Evolutionary conservation across 2,888 invertebrate species (phyloP), one percentile per base, ranked within the genome.

Genomic region (Drosophila buzzatii): DNA sequence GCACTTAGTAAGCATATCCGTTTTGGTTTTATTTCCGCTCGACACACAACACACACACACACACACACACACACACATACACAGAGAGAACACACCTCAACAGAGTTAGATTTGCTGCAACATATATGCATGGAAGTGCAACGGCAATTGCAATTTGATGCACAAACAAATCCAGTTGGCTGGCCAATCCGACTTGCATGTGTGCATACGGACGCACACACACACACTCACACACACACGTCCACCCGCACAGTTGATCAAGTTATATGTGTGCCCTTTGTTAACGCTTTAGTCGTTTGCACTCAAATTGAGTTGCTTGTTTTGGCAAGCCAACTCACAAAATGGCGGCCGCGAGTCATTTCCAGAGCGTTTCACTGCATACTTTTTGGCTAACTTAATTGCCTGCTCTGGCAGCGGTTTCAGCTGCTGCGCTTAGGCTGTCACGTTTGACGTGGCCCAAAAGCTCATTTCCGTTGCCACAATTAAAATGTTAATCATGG

Each of bases 1-100:
- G 84, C 81, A 81, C 86, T 86, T 84, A 82, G 89, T 74, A 82
- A 86, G 89, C 84, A 89, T 86, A 86, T 87, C 87, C 86, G 89
- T 77, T 89, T 86, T 81, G 79, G 81, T 89, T 87, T 87, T 89
- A 88, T 87, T 86, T 89, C 89, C 86, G 84, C 65, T 81, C 49
- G 41, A 59, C 71, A 74, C 66, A 71, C 64, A 74, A 49, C 42
- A 20, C 33, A 56, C 59, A 66, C 57, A 55, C 53, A 51, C 23
- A 52, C 41, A 51, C 33, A 57, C 53, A 45, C 37, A 37, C 37
- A 3, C 23, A 23, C 27, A 55, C 61, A 66, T 57, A 52, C 53
- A 52, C 18, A 57, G 44, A 47, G 6, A 18, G 14, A 51, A 39
- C 65, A 64, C 49, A 67, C 44, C 42, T 55, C 47, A 42, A 27